Base-by-base conservation (phyloP, 2,888 invertebrate genomes). In the Hypolimnas misippus region DNA sequence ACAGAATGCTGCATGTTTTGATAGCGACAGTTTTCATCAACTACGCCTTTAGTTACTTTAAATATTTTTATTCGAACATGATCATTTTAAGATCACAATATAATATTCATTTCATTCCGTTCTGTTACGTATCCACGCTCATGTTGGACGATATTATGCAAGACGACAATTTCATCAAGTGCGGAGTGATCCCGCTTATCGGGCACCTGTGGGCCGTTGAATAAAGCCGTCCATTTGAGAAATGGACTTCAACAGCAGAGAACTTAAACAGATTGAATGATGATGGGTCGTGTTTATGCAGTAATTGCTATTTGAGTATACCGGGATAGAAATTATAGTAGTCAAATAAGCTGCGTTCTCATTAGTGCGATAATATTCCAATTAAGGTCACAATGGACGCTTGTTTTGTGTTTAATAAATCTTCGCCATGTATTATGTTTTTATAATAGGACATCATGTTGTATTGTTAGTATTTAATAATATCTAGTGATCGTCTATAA, bases 131-230 rank as follows among this genome's bases (percentile, higher is more conserved):
- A n/a, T n/a, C n/a, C n/a, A n/a, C n/a, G n/a, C n/a, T 44, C 31
- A 61, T 29, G 55, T 56, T 42, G 62, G 62, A 72, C 70, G 72
- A 70, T 76, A 83, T 82, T 81, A 82, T 83, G 80, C 82, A 83
- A 77, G 76, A 81, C 73, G 76, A 81, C 83, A 87, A 89, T 87
- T 85, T 81, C 84, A 87, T 86, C 84, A 82, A 72, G 73, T 76
- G 75, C 72, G 73, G 76, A 68, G 76, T 77, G 81, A 83, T 83
- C 79, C 73, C 66, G 70, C 76, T 86, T 87, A 88, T 87, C 86
- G 82, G 83, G 78, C 86, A 88, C 87, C 87, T 88, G 86, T 85
- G 83, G 83, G 83, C 83, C 76, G 69, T 68, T 76, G 83, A 78
- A 87, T 86, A 85, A 85, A 84, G 76, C 81, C 82, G 75, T 84